A percentile compares a stretch with the other conserved stretches of the same genome.
Conservation (phyloP, 2,113 vertebrate genomes). For the Bettongia penicillata region DNA sequence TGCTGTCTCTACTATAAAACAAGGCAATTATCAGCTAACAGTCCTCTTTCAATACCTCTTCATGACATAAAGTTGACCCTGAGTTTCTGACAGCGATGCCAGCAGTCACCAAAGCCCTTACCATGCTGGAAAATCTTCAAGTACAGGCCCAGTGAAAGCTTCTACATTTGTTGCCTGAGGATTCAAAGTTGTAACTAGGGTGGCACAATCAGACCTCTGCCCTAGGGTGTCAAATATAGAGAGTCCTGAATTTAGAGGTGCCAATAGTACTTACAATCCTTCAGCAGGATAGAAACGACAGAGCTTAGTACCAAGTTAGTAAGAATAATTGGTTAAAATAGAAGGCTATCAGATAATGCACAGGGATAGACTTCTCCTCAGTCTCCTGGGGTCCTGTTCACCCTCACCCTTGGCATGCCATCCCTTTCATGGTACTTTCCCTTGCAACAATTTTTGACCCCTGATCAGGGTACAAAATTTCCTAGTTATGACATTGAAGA, state of each 20-base stretch:
- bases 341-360: not conserved
- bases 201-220: not conserved
- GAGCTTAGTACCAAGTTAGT: not conserved
- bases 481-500: not conserved
- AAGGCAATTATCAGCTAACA: conserved; percentile 10
- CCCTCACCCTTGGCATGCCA: not conserved
- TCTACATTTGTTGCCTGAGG: not conserved
- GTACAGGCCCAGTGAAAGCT: not conserved
- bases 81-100: not conserved
- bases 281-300: not conserved
- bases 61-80: not conserved
- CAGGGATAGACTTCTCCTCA: not conserved
- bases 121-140: not conserved
- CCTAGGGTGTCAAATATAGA: not conserved
- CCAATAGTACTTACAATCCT: not conserved
- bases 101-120: not conserved
- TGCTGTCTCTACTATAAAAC: conserved; percentile 60
- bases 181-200: not conserved
- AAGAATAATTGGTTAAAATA: not conserved
- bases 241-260: not conserved
- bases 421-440: not conserved
- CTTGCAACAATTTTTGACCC: not conserved
- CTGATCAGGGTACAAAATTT: not conserved
- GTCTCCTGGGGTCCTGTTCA: not conserved
- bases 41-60: not conserved